phyloP scores from a whole-genome alignment of 2,888 invertebrate genomes.

The Nasonovia ribisnigri region DNA sequence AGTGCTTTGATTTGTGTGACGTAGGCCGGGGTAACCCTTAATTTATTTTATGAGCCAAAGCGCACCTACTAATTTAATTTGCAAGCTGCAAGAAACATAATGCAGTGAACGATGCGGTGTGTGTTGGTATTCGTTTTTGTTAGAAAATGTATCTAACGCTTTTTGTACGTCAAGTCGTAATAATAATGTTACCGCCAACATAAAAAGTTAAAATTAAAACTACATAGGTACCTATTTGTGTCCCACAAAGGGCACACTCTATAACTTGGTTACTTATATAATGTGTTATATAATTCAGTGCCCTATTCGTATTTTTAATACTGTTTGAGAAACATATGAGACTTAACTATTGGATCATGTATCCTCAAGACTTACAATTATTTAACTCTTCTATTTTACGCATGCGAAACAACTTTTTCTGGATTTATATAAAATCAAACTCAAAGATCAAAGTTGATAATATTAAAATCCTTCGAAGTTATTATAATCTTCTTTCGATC shows the following conservation, averaged over 20 bases:
- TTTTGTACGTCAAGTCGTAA: neutral
- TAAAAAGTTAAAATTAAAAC: neutral
- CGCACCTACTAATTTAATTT: neutral
- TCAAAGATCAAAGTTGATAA: neutral
- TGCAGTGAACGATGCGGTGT: neutral
- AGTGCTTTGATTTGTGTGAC: slow-evolving; percentile 4
- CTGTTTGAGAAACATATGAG: no score
- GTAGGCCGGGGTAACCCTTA: neutral
- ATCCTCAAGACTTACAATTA: no score
- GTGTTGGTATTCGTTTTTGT: neutral
- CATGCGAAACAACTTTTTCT: no score
- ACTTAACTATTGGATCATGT: no score
- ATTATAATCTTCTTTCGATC: neutral
- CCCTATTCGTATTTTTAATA: no score
- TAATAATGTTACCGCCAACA: neutral
- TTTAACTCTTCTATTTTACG: no score
- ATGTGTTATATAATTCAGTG: no score
- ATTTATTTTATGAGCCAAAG: neutral
- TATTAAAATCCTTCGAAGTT: neutral
- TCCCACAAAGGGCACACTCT: no score
- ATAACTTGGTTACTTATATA: no score
- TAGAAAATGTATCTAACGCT: neutral
- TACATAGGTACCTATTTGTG: neutral
- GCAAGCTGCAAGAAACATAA: neutral
- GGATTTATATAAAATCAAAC: neutral